Evolutionary conservation across 2,113 vertebrate genomes (phyloP).

Genomic region (Menura novaehollandiae): DNA sequence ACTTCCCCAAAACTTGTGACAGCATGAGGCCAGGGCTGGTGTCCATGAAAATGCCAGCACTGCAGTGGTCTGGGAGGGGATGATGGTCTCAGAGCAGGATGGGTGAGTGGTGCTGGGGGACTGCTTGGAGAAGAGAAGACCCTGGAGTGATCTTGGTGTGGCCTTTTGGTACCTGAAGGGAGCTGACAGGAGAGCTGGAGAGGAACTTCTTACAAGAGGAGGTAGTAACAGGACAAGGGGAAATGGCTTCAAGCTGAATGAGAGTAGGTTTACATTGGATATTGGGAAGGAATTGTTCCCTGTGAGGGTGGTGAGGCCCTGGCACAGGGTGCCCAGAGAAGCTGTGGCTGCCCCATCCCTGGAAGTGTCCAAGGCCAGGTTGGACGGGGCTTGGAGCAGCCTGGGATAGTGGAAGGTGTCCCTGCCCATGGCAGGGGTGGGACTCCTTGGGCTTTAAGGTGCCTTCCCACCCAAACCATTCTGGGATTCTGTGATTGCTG

Average conservation of each 20-base stretch:
- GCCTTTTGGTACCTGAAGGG: not conserved
- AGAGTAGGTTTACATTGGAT: not conserved
- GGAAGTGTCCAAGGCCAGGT: not conserved
- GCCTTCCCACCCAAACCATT: not conserved
- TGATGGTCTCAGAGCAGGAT: not conserved
- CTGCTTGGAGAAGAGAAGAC: not conserved
- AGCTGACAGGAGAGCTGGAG: not conserved
- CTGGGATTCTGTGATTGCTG: not conserved
- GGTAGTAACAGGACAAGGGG: too few species aligned
- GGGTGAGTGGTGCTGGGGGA: not conserved
- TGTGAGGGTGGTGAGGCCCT: not conserved
- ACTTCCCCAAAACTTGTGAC: not conserved
- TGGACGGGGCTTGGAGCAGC: not conserved
- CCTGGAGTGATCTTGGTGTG: not conserved
- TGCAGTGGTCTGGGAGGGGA: not conserved
- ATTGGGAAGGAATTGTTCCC: not conserved
- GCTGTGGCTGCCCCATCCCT: not conserved
- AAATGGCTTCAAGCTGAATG: not conserved
- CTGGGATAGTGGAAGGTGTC: not conserved
- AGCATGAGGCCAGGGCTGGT: not conserved
- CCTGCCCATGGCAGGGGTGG: not conserved
- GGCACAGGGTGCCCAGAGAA: not conserved
- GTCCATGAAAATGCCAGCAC: not conserved
- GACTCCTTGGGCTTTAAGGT: accelerated
- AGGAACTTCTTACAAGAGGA: not conserved